Evolutionary conservation across 92 coral and sea anemone genomes (phyloP), one percentile per base, ranked within the genome.

Genomic region (Epizoanthus rinbou): DNA sequence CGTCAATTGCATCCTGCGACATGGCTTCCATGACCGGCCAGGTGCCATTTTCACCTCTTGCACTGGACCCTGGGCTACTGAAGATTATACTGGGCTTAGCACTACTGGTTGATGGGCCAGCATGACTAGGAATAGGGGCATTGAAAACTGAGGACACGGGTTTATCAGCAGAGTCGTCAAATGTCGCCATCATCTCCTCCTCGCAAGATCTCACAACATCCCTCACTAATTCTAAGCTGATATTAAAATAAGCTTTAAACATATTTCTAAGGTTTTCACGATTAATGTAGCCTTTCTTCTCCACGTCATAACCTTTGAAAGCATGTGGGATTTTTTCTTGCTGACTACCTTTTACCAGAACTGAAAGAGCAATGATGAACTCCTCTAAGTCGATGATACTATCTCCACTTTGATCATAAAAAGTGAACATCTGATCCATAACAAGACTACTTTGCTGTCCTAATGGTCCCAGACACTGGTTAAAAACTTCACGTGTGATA

Each of bases 1-100:
- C 99, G 73, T 97, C 97, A 69, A 97, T 97, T 10, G 99, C 99
- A 81, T 97, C 99, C 69, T 97, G 99, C 4, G 99, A 97, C 99
- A 97, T 97, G 15, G 98, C 99, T 62, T 97, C 99, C 99, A 97
- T 97, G 14, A 97, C 91, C 9, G 99, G 99, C 95, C 94, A 93
- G 16, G 94, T 91, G 7, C 99, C 95, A 69, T 91, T 91, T 63
- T 90, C 87, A 17, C 91, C 91, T 47, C 73, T 84, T 0, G 69
- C 67, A 19, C 88, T 86, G 28, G 84, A 75, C 0, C 92, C 98
- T 19, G 91, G 97, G 84, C 87, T 90, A 57, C 83, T 88, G 81
- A 82, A 64, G 37, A 84, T 47, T 79, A 80, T 84, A 1, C 41
- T 66, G 25, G 98, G 98, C 56, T 93, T 93, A 10, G 73, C 64